These are phyloP conservation scores for Psittacara wagleri DNA, from an alignment of 2,113 vertebrate species.

Conservation along the genomic window DNA sequence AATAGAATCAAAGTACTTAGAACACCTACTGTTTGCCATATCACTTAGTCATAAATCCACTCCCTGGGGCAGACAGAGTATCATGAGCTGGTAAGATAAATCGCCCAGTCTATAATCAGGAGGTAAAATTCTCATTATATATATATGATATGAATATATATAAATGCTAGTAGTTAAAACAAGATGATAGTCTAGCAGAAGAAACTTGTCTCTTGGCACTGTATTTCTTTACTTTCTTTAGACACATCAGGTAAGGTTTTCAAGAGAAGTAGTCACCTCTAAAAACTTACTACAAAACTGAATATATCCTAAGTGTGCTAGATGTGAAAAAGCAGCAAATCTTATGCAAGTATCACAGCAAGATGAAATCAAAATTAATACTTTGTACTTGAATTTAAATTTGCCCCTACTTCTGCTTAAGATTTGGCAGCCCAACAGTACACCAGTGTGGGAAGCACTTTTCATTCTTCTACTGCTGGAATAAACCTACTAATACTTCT, in stretches of 20 bases:
- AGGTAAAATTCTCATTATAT: background rate
- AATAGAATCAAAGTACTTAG: background rate
- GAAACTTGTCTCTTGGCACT: background rate
- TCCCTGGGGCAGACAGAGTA: background rate
- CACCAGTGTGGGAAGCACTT: background rate
- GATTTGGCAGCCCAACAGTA: background rate
- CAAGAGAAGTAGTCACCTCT: background rate
- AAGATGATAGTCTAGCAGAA: background rate
- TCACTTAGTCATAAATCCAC: background rate
- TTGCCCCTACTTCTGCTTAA: background rate
- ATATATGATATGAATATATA: background rate
- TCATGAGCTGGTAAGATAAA: background rate
- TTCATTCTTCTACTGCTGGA: background rate
- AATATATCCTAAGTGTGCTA: background rate
- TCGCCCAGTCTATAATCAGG: background rate
- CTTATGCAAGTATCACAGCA: background rate
- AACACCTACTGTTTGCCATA: background rate
- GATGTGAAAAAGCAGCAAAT: background rate
- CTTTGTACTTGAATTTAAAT: background rate
- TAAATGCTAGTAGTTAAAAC: background rate
- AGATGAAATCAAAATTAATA: background rate
- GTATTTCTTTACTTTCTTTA: background rate
- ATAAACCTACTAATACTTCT: background rate
- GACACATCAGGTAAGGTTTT: background rate
- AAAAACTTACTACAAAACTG: background rate